Base-by-base conservation (phyloP, 2,888 invertebrate genomes). In the Tetranychus piercei region DNA sequence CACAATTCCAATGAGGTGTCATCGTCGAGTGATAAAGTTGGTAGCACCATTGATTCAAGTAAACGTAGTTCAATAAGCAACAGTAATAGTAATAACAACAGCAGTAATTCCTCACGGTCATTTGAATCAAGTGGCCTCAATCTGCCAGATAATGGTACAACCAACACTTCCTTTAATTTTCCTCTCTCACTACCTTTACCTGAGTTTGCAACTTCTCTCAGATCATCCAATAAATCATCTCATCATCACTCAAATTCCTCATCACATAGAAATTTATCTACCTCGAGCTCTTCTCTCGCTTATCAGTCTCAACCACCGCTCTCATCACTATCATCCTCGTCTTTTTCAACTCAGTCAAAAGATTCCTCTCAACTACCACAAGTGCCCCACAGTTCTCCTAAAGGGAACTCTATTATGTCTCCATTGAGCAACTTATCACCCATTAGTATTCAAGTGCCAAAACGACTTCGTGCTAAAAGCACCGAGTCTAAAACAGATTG, bases 131-230 rank as follows among this genome's bases (percentile, higher is more conserved):
- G 55, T 55, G 55, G 69, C 70, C 71, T 11, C 9, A 55, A 55
- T 55, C 11, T 55, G 15, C 23, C 9, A 65, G 44, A 43, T 5
- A 72, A 44, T n/a, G 23, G 65, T 34, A 8, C 69, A 69, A 15
- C 64, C 8, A 64, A 71, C 7, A 44, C 72, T n/a, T 6, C 22
- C 11, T 45, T 15, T 22, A 66, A 44, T 75, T 76, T 74, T 74
- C 78, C 77, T 22, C 70, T 78, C 1, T 77, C 76, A 67, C 84
- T 94, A 80, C 93, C 94, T 34, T 84, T 94, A 79, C 94, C 94
- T 67, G 89, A 90, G 83, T 94, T 94, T 82, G 94, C 93, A 22
- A 77, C 78, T 65, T 76, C 78, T 44, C 73, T 76, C 45, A 45
- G 44, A 18, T n/a, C 72, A 23, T 15, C 72, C 22, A n/a, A 20